These are phyloP conservation scores for Vanessa tameamea DNA, from an alignment of 1,140 invertebrate species.

Conservation along the genomic window DNA sequence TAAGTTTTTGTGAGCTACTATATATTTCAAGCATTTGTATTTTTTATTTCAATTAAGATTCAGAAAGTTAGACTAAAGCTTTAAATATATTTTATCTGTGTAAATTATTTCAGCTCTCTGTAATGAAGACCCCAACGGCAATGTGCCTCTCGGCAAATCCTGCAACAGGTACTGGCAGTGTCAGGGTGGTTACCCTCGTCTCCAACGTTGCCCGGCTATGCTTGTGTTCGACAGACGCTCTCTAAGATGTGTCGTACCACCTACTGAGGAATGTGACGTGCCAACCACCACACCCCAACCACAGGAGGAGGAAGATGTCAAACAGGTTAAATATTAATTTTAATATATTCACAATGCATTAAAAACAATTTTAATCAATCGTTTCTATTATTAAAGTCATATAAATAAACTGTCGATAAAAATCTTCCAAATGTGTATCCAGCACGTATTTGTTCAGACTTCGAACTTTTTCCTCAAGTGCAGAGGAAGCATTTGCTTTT, in stretches of 20 bases:
- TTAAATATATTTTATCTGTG: background rate
- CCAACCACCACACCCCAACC: constrained; percentile 88
- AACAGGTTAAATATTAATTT: constrained; percentile 49
- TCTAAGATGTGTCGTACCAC: constrained; percentile 91
- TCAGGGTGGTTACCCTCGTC: constrained; percentile 94
- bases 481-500: no score
- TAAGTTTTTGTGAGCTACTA: no score
- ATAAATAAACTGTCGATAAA: no score
- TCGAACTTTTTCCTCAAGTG: no score
- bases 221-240: constrained; percentile 92
- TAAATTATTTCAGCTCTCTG: constrained; percentile 86
- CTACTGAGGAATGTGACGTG: constrained; percentile 92
- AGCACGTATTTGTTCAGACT: no score
- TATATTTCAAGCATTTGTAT: no score
- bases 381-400: no score
- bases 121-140: constrained; percentile 92
- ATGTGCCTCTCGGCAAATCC: constrained; percentile 89
- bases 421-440: no score
- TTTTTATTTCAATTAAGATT: no score
- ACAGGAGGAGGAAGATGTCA: constrained; percentile 76
- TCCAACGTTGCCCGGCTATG: constrained; percentile 94
- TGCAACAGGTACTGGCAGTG: constrained; percentile 97
- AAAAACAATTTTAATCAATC: no score
- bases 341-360: background rate
- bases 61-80: no score